A percentile compares a stretch with the other conserved stretches of the same genome.
phyloP scores from a whole-genome alignment of 1,140 invertebrate genomes.

The Drosophila bipectinata region DNA sequence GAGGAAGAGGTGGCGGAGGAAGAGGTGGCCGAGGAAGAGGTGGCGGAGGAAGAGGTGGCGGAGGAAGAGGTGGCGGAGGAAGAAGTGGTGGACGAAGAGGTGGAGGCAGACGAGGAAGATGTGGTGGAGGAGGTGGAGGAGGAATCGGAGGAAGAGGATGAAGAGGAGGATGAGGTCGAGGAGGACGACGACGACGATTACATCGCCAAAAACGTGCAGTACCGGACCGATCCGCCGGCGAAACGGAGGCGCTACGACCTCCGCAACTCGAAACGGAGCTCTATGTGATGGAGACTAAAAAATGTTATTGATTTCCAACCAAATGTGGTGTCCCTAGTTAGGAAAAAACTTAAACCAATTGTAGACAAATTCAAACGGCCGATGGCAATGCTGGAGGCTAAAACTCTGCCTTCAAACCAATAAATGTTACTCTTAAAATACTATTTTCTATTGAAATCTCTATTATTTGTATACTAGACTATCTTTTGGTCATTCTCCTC shows the following conservation, averaged over 20 bases:
- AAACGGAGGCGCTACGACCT: slow-evolving; percentile 58
- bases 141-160: neutral
- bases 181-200: slow-evolving; percentile 44
- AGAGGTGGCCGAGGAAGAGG: neutral
- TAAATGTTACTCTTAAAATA: neutral
- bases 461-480: neutral
- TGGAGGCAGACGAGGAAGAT: neutral
- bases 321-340: neutral
- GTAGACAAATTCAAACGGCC: neutral
- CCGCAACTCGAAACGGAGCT: slow-evolving; percentile 42
- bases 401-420: neutral
- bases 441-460: neutral
- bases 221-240: neutral
- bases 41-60: too few relatives aligned
- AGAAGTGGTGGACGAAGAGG: too few relatives aligned
- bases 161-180: neutral
- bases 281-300: neutral
- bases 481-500: slow-evolving; percentile 2
- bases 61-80: too few relatives aligned
- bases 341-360: neutral
- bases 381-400: neutral
- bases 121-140: neutral
- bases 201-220: slow-evolving; percentile 18
- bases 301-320: neutral
- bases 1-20: neutral